A percentile compares a stretch with the other conserved stretches of the same genome.
Conservation (phyloP, 2,797 vertebrate species). For the Pseudochirops cupreus region DNA sequence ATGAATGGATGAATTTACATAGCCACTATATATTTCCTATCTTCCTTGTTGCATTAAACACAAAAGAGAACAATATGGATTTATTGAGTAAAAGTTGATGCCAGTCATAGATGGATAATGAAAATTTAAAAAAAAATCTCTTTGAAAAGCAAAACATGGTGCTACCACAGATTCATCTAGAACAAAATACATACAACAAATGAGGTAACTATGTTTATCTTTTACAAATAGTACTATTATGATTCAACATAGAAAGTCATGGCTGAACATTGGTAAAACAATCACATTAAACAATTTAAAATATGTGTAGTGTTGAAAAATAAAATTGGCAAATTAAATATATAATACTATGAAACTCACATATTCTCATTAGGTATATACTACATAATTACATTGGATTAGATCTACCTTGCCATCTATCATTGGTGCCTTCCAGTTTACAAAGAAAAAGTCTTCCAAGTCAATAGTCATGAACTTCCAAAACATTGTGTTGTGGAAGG, state of each 20-base stretch:
- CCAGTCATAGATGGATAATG: neutral
- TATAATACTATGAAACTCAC: neutral
- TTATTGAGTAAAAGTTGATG: neutral
- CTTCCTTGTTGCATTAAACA: neutral
- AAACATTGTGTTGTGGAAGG: neutral
- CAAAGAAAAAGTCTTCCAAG: neutral
- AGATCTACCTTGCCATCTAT: neutral
- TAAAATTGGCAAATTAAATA: neutral
- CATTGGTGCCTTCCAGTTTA: neutral
- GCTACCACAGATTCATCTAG: neutral
- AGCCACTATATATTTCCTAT: neutral
- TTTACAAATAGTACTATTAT: rapidly evolving
- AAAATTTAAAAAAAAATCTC: neutral
- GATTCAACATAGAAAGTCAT: neutral
- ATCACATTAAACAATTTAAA: neutral
- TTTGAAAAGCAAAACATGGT: neutral
- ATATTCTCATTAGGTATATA: neutral
- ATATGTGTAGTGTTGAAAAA: neutral
- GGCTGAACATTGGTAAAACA: neutral
- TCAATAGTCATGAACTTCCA: neutral
- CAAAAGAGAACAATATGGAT: neutral
- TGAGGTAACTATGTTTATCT: neutral
- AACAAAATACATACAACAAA: neutral
- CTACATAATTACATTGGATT: neutral
- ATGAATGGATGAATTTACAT: neutral